A percentile compares a stretch with the other conserved stretches of the same genome.
Evolutionary conservation across 2,113 vertebrate genomes (phyloP).

Genomic region (Gopherus evgoodei): DNA sequence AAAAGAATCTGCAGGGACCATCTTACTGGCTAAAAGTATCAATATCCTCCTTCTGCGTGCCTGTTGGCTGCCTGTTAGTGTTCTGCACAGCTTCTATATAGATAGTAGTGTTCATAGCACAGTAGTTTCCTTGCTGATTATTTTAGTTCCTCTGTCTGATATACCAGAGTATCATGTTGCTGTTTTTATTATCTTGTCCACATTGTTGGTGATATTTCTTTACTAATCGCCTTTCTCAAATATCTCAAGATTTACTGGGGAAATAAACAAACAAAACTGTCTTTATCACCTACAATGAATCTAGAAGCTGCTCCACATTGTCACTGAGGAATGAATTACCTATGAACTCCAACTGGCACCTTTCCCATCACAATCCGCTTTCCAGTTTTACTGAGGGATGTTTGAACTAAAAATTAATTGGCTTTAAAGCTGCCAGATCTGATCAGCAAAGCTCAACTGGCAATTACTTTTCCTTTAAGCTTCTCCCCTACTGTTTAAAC

Average conservation of each 20-base stretch:
- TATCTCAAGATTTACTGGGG: not conserved
- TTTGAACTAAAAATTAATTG: slow-evolving; percentile 72
- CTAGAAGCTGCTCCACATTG: not conserved
- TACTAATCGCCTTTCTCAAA: fast-evolving
- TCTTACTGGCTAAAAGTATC: not conserved
- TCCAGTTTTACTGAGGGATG: slow-evolving; percentile 32
- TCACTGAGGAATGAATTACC: not conserved
- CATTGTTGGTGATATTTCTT: not conserved
- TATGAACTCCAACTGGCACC: not conserved
- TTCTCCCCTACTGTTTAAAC: slow-evolving; percentile 45
- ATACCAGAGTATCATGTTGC: not conserved
- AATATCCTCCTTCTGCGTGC: not conserved
- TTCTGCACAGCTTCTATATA: not conserved
- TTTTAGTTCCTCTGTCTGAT: not conserved
- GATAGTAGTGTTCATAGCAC: not conserved
- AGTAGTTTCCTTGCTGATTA: not conserved
- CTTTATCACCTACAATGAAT: not conserved
- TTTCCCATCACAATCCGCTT: slow-evolving; percentile 38
- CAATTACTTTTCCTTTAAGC: slow-evolving; percentile 53
- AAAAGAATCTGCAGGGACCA: not conserved
- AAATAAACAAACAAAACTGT: not conserved
- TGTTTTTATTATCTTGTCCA: not conserved
- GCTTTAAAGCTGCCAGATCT: slow-evolving; percentile 67
- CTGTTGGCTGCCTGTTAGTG: not conserved
- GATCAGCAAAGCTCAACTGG: slow-evolving; percentile 63